Percentiles rank a stretch among this genome's conserved stretches.
Evolutionary conservation across 2,888 invertebrate species (phyloP).

Genomic region (Epirrita christyi): DNA sequence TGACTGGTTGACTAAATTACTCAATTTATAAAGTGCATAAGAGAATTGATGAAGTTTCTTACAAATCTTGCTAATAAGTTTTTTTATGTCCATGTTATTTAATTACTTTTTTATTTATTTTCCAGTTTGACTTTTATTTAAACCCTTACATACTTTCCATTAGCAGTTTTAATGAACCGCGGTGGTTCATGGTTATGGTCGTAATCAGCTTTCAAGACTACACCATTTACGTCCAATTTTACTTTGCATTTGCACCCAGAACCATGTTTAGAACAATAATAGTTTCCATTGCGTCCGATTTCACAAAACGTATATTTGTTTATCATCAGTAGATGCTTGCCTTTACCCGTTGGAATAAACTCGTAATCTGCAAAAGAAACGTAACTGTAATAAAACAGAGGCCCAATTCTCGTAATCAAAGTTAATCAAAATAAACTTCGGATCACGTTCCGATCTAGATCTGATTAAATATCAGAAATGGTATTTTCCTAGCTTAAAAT

Average conservation of each 20-base stretch:
- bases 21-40: too few species aligned
- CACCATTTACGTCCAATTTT: neutral
- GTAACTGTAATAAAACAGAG: too few species aligned
- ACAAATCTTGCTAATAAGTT: too few species aligned
- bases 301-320: constrained; percentile 25
- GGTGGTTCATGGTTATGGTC: constrained; percentile 18
- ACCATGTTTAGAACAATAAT: constrained; percentile 18
- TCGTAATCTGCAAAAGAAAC: constrained; percentile 15
- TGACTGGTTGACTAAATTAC: too few species aligned
- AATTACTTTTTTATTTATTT: too few species aligned
- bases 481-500: too few species aligned
- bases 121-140: neutral
- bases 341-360: constrained; percentile 19
- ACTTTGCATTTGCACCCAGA: constrained; percentile 21
- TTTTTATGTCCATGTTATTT: too few species aligned
- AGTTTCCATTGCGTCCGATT: neutral
- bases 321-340: constrained; percentile 19
- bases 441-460: too few species aligned
- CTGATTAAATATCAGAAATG: too few species aligned
- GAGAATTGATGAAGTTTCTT: too few species aligned
- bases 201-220: neutral
- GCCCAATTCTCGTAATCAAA: too few species aligned
- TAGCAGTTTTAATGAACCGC: neutral
- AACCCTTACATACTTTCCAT: constrained; percentile 11
- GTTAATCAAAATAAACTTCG: too few species aligned